Conservation (phyloP, 2,797 vertebrate genomes). For the Lacerta bilineata region DNA sequence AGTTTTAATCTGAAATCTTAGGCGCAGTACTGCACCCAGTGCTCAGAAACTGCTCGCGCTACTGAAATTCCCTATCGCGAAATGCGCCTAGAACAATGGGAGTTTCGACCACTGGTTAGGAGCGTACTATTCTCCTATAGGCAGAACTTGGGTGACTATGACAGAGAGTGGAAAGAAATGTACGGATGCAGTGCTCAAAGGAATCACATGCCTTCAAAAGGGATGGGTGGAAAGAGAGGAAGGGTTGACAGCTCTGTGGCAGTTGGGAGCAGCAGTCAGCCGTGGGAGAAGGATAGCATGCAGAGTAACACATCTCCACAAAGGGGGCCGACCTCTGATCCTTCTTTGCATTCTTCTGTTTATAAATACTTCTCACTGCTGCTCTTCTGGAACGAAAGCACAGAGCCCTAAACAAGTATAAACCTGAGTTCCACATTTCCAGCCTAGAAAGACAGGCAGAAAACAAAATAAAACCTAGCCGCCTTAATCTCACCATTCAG, state of each 20-base stretch:
- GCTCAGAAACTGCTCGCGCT: too few relatives aligned
- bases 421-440: slow-evolving; percentile 1
- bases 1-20: too few relatives aligned
- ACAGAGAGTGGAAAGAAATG: background rate
- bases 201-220: background rate
- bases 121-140: too few relatives aligned
- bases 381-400: background rate
- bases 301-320: background rate
- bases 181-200: background rate
- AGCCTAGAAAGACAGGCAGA: background rate
- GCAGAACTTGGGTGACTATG: background rate
- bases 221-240: background rate
- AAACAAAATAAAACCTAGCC: background rate
- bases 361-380: background rate
- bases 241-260: background rate
- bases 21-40: too few relatives aligned
- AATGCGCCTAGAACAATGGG: too few relatives aligned
- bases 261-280: background rate
- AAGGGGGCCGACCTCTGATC: background rate
- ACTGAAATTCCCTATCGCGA: too few relatives aligned
- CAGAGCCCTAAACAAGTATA: slow-evolving; percentile 12
- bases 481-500: background rate
- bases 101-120: too few relatives aligned
- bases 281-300: background rate
- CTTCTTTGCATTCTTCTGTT: background rate